Base-by-base conservation (phyloP, 2,888 invertebrate species). In the Ctenicera cuprea region DNA sequence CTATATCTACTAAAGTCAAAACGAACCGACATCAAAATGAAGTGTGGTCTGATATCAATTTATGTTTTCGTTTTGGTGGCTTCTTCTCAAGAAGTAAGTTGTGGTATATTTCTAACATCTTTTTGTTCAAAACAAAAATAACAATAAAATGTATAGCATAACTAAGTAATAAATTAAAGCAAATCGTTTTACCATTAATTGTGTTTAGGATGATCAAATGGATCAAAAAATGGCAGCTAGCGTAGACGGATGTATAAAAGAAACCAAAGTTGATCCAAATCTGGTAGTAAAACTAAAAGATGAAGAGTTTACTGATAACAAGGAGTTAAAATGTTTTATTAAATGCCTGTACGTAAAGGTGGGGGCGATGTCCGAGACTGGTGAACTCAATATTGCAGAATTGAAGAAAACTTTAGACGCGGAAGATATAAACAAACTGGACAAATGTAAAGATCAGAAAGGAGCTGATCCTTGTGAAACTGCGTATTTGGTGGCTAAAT, bases 331-430 rank as follows among this genome's bases (percentile, higher is more conserved):
- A 77, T 88, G 89, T 70, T 89, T 89, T 77, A 84, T 85, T 0
- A 82, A 87, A 0, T 90, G 89, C 79, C 88, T 89, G 82, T 88
- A 89, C 81, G 80, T 87, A 71, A 89, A 88, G 0, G 88, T 87
- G 0, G 88, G 88, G 70, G 76, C 89, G 14, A 87, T 87, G 20
- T 80, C 85, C 0, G 52, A 41, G 5, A 70, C 48, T 18, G 11
- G 16, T 1, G 48, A 48, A 11, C 1, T 48, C 2, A 16, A 48
- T 48, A 18, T 11, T 8, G 48, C 1, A 4, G 16, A 18, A 18
- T 2, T 48, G 8, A 16, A 48, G 20, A 48, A 18, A 14, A 18
- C 18, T 18, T 3, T 48, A 3, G n/a, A 26, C 12, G 18, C 3
- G 2, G 33, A 37, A 3, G 59, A 37, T 11, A 11, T 33, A 7